Evolutionary conservation across 2,888 invertebrate species (phyloP).

Genomic region (Lepidocyrtoides sp.): DNA sequence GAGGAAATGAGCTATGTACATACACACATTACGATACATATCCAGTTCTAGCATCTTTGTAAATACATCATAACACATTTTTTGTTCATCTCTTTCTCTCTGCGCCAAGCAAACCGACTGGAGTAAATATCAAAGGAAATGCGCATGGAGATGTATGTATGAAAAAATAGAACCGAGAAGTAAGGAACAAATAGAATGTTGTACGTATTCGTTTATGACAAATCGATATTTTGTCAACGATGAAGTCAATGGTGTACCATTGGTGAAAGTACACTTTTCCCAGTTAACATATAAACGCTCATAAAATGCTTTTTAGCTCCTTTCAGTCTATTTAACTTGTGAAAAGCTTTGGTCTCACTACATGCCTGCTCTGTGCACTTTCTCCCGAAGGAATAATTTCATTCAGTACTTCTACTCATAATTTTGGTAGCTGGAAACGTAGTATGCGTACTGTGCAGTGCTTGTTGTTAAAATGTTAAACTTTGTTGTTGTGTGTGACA

Average conservation of each 20-base stretch:
- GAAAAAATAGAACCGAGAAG: neutral
- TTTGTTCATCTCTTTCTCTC: neutral
- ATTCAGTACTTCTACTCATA: neutral
- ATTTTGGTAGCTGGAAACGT: too few relatives aligned
- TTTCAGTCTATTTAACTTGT: too few relatives aligned
- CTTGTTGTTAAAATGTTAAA: too few relatives aligned
- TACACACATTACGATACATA: neutral
- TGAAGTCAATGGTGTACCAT: neutral
- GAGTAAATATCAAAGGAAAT: neutral
- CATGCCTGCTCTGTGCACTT: too few relatives aligned
- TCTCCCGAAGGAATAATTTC: neutral
- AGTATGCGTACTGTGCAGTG: too few relatives aligned
- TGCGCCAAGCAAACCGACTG: neutral
- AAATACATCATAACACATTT: too few relatives aligned
- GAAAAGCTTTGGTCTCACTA: too few relatives aligned
- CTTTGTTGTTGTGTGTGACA: too few relatives aligned
- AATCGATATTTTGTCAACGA: slow-evolving; percentile 18
- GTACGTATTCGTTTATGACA: neutral
- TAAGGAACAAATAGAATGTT: neutral
- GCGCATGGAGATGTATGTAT: neutral
- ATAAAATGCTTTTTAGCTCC: neutral
- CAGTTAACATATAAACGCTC: neutral
- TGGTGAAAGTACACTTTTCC: neutral
- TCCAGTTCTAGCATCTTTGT: too few relatives aligned
- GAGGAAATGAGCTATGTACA: too few relatives aligned